Conservation (phyloP, 2,113 vertebrate species). For the Notothenia rossii region DNA sequence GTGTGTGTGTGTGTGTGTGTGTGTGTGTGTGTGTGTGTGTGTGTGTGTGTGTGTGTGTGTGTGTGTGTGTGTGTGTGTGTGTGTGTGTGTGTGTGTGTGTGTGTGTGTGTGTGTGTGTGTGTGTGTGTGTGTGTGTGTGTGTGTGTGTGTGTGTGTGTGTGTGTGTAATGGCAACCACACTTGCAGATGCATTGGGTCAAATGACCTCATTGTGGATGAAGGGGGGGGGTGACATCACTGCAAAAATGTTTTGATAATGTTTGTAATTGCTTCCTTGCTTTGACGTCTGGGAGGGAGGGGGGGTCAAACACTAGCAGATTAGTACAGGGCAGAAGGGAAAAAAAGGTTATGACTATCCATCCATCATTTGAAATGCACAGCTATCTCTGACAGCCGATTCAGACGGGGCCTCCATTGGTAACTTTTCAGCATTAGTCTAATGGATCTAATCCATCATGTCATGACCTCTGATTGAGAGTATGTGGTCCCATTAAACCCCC, state of each 20-base stretch:
- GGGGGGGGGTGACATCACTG: slow-evolving; percentile 70
- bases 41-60: slow-evolving; percentile 18
- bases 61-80: slow-evolving; percentile 16
- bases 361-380: slow-evolving; percentile 68
- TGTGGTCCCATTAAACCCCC: slow-evolving; percentile 68
- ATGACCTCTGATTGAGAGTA: slow-evolving; percentile 74
- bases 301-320: slow-evolving; percentile 58
- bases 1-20: slow-evolving; percentile 22
- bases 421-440: slow-evolving; percentile 74
- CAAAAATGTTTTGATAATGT: slow-evolving; percentile 75
- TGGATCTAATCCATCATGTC: slow-evolving; percentile 79
- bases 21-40: slow-evolving; percentile 21
- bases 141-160: slow-evolving; percentile 33
- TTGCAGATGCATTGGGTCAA: too few species aligned
- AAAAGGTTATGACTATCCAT: slow-evolving; percentile 71
- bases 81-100: slow-evolving; percentile 11
- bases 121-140: slow-evolving; percentile 15
- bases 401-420: slow-evolving; percentile 59
- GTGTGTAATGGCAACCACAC: too few species aligned
- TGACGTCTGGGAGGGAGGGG: slow-evolving; percentile 29
- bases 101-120: slow-evolving; percentile 23
- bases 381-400: slow-evolving; percentile 59
- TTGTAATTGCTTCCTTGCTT: slow-evolving; percentile 80
- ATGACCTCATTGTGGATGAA: slow-evolving; percentile 73
- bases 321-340: slow-evolving; percentile 5